These are phyloP conservation scores for Microdon myrmicae DNA, from an alignment of 2,888 invertebrate species.

Conservation along the genomic window DNA sequence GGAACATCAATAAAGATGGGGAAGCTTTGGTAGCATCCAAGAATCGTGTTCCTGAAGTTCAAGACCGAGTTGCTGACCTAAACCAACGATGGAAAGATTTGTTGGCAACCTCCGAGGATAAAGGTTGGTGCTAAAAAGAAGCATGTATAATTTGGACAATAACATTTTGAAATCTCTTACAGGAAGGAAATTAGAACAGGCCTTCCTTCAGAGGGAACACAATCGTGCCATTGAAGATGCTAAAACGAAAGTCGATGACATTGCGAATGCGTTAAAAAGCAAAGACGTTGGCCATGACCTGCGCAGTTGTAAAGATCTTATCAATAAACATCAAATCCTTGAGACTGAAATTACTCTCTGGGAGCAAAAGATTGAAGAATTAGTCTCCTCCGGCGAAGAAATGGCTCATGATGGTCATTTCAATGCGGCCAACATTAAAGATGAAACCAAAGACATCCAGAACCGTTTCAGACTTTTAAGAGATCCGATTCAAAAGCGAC, in stretches of 20 bases:
- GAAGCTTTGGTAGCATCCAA: slow-evolving; percentile 77
- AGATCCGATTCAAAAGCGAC: slow-evolving; percentile 77
- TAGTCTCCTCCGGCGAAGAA: slow-evolving; percentile 84
- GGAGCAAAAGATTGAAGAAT: slow-evolving; percentile 81
- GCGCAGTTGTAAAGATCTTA: slow-evolving; percentile 87
- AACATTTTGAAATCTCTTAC: neutral
- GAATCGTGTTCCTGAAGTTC: slow-evolving; percentile 77
- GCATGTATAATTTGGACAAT: too few relatives aligned
- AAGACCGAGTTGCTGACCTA: slow-evolving; percentile 74
- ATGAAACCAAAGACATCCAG: slow-evolving; percentile 80
- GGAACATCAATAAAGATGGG: slow-evolving; percentile 85
- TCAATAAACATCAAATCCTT: slow-evolving; percentile 88
- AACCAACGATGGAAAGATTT: slow-evolving; percentile 83
- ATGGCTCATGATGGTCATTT: slow-evolving; percentile 95
- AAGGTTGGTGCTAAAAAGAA: slow-evolving; percentile 57
- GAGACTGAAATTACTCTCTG: slow-evolving; percentile 89
- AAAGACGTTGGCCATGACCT: slow-evolving; percentile 89
- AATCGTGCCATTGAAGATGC: slow-evolving; percentile 89
- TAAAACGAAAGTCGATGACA: slow-evolving; percentile 83
- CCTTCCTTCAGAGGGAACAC: slow-evolving; percentile 82
- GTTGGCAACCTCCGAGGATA: slow-evolving; percentile 73
- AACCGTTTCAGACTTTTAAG: slow-evolving; percentile 76
- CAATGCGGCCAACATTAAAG: slow-evolving; percentile 86
- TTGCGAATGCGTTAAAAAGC: slow-evolving; percentile 81
- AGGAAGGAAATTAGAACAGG: slow-evolving; percentile 85